A percentile compares a stretch with the other conserved stretches of the same genome.
Conservation (phyloP, 2,888 invertebrate species). For the Erynnis tages region DNA sequence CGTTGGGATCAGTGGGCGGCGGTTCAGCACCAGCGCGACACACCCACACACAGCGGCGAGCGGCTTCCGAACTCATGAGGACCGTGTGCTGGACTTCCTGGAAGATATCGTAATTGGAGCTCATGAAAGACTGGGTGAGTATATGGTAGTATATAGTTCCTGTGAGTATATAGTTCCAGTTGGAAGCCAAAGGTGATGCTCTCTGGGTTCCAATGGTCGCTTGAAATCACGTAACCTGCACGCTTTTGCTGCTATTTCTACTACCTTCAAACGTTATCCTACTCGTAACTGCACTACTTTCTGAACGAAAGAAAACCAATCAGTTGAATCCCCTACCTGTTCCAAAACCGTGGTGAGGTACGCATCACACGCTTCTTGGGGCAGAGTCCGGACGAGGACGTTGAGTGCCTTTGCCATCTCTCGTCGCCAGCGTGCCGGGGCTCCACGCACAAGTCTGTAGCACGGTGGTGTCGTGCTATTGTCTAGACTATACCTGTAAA, state of each 20-base stretch:
- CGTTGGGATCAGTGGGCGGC: constrained; percentile 79
- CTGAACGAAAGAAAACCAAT: no score
- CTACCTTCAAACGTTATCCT: no score
- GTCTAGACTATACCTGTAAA: constrained; percentile 86
- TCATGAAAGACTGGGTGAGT: no score
- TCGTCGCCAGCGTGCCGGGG: constrained; percentile 82
- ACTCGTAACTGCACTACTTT: no score
- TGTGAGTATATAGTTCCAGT: no score
- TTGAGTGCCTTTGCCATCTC: constrained; percentile 82
- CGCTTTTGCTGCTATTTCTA: no score
- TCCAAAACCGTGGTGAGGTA: constrained; percentile 91
- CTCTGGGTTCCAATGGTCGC: no score
- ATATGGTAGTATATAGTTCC: no score
- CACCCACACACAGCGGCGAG: constrained; percentile 90
- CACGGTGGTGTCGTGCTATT: constrained; percentile 87
- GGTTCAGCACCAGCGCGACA: constrained; percentile 82
- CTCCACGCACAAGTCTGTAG: constrained; percentile 84
- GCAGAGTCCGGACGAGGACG: constrained; percentile 86
- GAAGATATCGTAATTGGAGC: constrained; percentile 24
- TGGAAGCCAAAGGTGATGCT: no score
- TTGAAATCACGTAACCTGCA: no score
- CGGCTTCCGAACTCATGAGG: constrained; percentile 89
- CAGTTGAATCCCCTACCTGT: no score
- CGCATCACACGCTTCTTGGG: constrained; percentile 89
- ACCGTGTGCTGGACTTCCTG: constrained; percentile 91